Conservation (phyloP, 2,888 invertebrate genomes). For the Coecobrya sp. region DNA sequence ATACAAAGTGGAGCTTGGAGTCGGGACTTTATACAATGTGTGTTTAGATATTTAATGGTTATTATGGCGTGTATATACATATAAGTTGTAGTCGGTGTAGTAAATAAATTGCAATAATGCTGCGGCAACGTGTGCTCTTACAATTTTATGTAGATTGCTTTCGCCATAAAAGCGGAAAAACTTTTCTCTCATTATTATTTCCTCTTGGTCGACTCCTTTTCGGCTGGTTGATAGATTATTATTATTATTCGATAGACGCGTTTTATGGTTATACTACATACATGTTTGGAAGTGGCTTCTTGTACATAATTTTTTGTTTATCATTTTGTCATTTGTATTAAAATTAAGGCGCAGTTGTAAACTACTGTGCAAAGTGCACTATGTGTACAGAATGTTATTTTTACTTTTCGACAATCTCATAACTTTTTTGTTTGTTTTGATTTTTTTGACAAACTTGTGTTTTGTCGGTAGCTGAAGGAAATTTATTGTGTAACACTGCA, state of each 20-base stretch:
- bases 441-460: background rate
- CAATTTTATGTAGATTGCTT: slow-evolving; percentile 69
- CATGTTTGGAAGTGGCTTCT: background rate
- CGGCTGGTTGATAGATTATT: slow-evolving; percentile 2
- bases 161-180: slow-evolving; percentile 49
- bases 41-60: background rate
- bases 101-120: slow-evolving; percentile 66
- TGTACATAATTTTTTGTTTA: background rate
- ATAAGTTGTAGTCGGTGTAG: background rate
- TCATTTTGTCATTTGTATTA: slow-evolving; percentile 12
- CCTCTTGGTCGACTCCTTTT: slow-evolving; percentile 19
- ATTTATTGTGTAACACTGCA: too few species aligned
- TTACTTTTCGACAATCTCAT: background rate
- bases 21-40: background rate
- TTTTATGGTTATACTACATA: too few species aligned
- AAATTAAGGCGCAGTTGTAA: background rate
- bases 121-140: background rate
- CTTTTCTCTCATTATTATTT: slow-evolving; percentile 59
- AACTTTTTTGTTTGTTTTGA: background rate
- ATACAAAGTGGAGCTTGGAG: slow-evolving; percentile 30
- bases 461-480: too few species aligned
- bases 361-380: background rate
- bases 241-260: too few species aligned
- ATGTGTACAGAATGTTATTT: background rate
- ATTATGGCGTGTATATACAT: background rate